A percentile compares a stretch with the other conserved stretches of the same genome.
Evolutionary conservation across 2,797 vertebrate genomes (phyloP).

Genomic region (Cyclopterus lumpus): DNA sequence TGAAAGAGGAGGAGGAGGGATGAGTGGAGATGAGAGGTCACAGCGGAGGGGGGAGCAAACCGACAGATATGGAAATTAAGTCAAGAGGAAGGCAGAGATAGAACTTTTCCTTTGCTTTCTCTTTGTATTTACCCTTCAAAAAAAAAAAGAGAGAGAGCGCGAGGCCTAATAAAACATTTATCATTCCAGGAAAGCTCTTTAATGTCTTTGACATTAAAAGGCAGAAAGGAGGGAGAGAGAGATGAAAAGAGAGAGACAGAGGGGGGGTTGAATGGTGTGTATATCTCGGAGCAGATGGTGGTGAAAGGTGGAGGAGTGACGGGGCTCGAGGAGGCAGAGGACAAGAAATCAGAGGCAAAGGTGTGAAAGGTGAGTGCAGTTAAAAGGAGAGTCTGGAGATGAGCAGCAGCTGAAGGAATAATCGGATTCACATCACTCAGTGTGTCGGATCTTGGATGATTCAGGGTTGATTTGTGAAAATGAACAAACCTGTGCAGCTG

Average conservation of each 20-base stretch:
- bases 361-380: conserved; percentile 35
- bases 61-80: conserved; percentile 81
- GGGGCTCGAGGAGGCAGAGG: conserved; percentile 29
- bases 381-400: conserved; percentile 29
- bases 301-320: conserved; percentile 47
- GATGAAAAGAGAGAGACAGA: conserved; percentile 46
- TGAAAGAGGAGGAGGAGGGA: conserved; percentile 59
- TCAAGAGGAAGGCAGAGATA: conserved; percentile 65
- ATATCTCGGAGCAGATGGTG: conserved; percentile 43
- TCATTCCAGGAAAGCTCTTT: conserved; percentile 82
- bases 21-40: conserved; percentile 70
- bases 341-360: conserved; percentile 48
- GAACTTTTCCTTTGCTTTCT: conserved; percentile 72
- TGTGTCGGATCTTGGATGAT: neutral
- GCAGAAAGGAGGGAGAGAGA: conserved; percentile 51
- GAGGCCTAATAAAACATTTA: conserved; percentile 85
- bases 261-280: conserved; percentile 13
- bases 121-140: conserved; percentile 84
- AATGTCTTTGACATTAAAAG: conserved; percentile 80
- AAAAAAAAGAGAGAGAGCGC: conserved; percentile 53
- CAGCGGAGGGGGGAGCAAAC: conserved; percentile 49
- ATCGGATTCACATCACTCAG: conserved; percentile 14
- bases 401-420: conserved; percentile 13
- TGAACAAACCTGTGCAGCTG: neutral
- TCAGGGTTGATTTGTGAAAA: neutral